These are phyloP conservation scores for Tipula helvola DNA, from an alignment of 2,888 invertebrate species.

Conservation along the genomic window DNA sequence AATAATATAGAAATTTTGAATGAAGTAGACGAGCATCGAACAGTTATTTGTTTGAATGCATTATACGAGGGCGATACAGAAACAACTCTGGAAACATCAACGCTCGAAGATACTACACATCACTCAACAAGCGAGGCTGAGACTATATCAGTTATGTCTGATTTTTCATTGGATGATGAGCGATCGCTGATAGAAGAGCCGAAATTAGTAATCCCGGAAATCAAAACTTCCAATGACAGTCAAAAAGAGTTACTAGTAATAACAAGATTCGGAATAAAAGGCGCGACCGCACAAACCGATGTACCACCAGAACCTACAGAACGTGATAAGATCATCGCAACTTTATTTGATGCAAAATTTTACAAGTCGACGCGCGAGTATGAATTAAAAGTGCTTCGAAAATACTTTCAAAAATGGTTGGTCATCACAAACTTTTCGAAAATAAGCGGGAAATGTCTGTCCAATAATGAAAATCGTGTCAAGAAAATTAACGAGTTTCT, in stretches of 20 bases:
- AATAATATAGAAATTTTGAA: background rate
- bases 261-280: background rate
- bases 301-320: background rate
- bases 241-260: slow-evolving; percentile 27
- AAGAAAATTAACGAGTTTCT: slow-evolving; percentile 32
- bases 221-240: slow-evolving; percentile 21
- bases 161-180: slow-evolving; percentile 7
- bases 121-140: background rate
- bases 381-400: slow-evolving; percentile 19
- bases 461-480: slow-evolving; percentile 23
- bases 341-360: slow-evolving; percentile 5
- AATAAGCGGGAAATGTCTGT: slow-evolving; percentile 27
- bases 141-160: background rate
- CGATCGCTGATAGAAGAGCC: slow-evolving; percentile 5
- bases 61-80: background rate
- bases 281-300: background rate
- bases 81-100: background rate
- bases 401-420: slow-evolving; percentile 32
- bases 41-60: background rate
- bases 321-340: slow-evolving; percentile 10
- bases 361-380: background rate
- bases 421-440: slow-evolving; percentile 31
- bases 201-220: background rate
- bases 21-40: background rate
- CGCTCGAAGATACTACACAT: background rate